Evolutionary conservation across 1,140 invertebrate genomes (phyloP).

Genomic region (Gyrodactylus bullatarudis): DNA sequence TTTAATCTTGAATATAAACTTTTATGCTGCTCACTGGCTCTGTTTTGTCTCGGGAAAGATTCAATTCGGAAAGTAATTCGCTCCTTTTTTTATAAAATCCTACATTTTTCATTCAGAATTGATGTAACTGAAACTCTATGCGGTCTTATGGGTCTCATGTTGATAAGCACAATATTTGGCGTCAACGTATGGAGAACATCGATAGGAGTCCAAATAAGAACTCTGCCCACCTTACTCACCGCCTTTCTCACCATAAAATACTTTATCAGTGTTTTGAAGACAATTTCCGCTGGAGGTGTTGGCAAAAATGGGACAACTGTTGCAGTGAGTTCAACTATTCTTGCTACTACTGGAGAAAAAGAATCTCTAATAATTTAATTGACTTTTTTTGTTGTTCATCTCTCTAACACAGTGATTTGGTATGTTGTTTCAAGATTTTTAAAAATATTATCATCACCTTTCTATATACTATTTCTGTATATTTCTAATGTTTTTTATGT

Average conservation of each 20-base stretch:
- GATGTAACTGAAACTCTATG: not conserved
- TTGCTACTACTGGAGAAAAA: too few relatives aligned
- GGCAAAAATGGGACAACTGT: not conserved
- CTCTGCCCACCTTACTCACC: not conserved
- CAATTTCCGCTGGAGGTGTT: not conserved
- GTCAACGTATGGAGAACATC: not conserved
- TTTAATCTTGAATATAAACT: slow-evolving; percentile 60
- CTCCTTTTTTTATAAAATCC: not conserved
- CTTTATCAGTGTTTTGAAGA: not conserved
- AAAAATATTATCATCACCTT: too few relatives aligned
- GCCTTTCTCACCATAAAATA: not conserved
- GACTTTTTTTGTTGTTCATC: too few relatives aligned
- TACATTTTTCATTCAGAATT: not conserved
- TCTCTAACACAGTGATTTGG: too few relatives aligned
- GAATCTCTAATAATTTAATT: not conserved
- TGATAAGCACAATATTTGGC: not conserved
- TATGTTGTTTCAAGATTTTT: too few relatives aligned
- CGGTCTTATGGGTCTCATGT: not conserved
- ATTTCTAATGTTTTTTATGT: too few relatives aligned
- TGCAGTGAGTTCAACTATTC: not conserved
- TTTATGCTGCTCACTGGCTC: slow-evolving; percentile 97
- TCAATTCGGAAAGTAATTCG: slow-evolving; percentile 41
- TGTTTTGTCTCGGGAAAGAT: slow-evolving; percentile 72
- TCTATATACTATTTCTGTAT: too few relatives aligned
- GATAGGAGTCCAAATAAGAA: not conserved